These are phyloP conservation scores for Megaceryle maxima DNA, from an alignment of 2,113 vertebrate genomes.

Conservation along the genomic window DNA sequence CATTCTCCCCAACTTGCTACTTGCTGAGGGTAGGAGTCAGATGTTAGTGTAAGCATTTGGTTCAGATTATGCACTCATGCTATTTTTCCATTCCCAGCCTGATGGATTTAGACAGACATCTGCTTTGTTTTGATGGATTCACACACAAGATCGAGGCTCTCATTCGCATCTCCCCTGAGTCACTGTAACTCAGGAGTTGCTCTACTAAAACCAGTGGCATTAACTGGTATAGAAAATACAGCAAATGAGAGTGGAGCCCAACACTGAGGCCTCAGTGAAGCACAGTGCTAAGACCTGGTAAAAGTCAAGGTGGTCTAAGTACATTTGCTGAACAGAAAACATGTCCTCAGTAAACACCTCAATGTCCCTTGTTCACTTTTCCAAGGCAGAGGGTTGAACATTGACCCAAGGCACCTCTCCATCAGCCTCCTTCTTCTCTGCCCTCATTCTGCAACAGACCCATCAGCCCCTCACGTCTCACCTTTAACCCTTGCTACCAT, in stretches of 20 bases:
- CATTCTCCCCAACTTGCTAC: background rate
- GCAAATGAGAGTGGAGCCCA: background rate
- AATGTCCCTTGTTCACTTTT: background rate
- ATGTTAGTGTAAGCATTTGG: background rate
- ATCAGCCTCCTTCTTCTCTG: background rate
- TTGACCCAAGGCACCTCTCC: background rate
- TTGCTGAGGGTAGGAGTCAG: background rate
- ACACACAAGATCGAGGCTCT: background rate
- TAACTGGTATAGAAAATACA: background rate
- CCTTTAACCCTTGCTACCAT: background rate
- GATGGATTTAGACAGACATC: background rate
- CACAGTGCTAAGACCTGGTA: background rate
- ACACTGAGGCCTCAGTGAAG: background rate
- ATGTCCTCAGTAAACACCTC: background rate
- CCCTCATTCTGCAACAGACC: background rate
- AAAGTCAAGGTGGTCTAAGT: background rate
- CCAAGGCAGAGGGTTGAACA: background rate
- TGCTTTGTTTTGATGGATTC: background rate
- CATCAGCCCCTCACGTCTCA: background rate
- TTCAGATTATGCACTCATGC: conserved; percentile 3
- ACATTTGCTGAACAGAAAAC: background rate
- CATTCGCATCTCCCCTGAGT: conserved; percentile 10
- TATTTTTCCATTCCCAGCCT: background rate
- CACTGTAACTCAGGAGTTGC: background rate
- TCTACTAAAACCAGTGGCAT: background rate